Evolutionary conservation across 2,113 vertebrate species (phyloP).

Genomic region (Phyllostomus discolor): DNA sequence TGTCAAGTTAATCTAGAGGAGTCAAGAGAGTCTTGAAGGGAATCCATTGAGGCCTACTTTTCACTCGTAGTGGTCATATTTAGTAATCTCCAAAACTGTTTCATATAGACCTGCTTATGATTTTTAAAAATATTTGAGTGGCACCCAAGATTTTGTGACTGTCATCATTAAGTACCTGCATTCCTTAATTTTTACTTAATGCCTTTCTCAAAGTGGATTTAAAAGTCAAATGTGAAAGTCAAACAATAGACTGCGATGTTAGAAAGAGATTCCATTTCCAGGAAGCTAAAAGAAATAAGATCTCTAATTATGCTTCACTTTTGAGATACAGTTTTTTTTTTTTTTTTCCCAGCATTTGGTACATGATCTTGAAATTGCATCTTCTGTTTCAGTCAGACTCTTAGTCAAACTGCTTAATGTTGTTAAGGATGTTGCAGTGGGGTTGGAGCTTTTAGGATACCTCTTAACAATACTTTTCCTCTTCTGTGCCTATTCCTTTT

Average conservation of each 20-base stretch:
- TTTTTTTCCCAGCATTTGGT: slow-evolving; percentile 52
- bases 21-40: not conserved
- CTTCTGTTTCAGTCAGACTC: slow-evolving; percentile 26
- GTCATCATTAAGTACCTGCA: slow-evolving; percentile 52
- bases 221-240: slow-evolving; percentile 64
- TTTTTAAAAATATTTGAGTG: slow-evolving; percentile 50
- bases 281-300: slow-evolving; percentile 36
- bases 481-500: slow-evolving; percentile 47
- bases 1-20: not conserved
- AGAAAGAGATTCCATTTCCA: slow-evolving; percentile 54
- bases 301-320: slow-evolving; percentile 54
- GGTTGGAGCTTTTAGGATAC: slow-evolving; percentile 36
- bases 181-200: slow-evolving; percentile 64
- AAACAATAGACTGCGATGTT: slow-evolving; percentile 54
- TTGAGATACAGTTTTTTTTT: slow-evolving; percentile 55
- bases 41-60: not conserved
- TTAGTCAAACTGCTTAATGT: slow-evolving; percentile 41
- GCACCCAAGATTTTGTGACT: slow-evolving; percentile 52
- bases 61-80: not conserved
- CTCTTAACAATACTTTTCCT: slow-evolving; percentile 41
- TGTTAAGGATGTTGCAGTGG: slow-evolving; percentile 28
- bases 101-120: not conserved
- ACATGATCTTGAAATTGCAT: slow-evolving; percentile 41
- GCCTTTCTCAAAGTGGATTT: slow-evolving; percentile 56
- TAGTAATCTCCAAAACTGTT: not conserved